phyloP scores from a whole-genome alignment of 2,888 invertebrate genomes.

The Luperina testacea region DNA sequence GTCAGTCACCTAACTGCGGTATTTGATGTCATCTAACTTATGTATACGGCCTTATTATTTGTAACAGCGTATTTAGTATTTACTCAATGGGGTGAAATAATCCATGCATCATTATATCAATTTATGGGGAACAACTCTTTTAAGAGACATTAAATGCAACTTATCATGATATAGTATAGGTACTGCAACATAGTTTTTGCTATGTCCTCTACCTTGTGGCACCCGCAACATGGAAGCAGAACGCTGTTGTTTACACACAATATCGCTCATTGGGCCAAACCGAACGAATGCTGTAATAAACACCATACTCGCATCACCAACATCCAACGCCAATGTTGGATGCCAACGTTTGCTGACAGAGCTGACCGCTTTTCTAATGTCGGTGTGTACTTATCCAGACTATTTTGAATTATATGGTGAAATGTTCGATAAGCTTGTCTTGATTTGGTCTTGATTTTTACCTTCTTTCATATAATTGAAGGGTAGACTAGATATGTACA shows the following conservation, averaged over 20 bases:
- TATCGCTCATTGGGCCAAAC: constrained; percentile 84
- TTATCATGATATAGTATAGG: not conserved
- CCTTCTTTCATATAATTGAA: not conserved
- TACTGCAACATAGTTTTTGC: constrained; percentile 4
- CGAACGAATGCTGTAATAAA: constrained; percentile 79
- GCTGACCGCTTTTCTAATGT: constrained; percentile 29
- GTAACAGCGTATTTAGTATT: not conserved
- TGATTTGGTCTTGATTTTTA: not conserved
- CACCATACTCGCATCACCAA: constrained; percentile 62
- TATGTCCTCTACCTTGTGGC: constrained; percentile 62
- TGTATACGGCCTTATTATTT: not conserved
- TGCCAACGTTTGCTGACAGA: constrained; percentile 26
- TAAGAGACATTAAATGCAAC: not conserved
- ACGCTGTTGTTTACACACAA: constrained; percentile 85
- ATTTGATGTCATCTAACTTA: not conserved
- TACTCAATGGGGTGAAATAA: not conserved
- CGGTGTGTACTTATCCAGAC: not conserved
- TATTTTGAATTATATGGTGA: not conserved
- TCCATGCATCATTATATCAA: not conserved
- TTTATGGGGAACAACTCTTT: not conserved
- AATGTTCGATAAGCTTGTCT: not conserved
- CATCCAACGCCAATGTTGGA: constrained; percentile 61
- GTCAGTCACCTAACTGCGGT: not conserved
- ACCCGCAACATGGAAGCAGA: constrained; percentile 69
- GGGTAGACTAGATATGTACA: not conserved